Percentiles rank a stretch among this genome's conserved stretches.
These are phyloP conservation scores for Cephus nigrinus DNA, from an alignment of 2,888 invertebrate genomes.

Conservation along the genomic window DNA sequence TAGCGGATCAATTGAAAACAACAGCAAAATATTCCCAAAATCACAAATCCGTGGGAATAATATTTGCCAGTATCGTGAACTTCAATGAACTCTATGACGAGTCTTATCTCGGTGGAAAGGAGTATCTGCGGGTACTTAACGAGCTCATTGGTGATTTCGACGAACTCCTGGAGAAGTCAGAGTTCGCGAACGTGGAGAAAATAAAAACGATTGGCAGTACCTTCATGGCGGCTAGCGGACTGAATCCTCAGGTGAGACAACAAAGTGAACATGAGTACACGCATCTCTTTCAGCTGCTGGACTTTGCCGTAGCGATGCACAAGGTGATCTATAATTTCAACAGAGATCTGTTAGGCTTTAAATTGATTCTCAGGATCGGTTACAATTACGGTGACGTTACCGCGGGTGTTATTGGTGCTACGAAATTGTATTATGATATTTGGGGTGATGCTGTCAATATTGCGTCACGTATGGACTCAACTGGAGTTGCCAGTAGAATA, in stretches of 20 bases:
- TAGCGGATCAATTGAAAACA: constrained; percentile 91
- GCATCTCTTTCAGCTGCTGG: constrained; percentile 89
- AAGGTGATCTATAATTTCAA: constrained; percentile 89
- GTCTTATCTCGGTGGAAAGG: constrained; percentile 93
- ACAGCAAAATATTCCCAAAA: constrained; percentile 95
- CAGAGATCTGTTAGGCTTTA: constrained; percentile 89
- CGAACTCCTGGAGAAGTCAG: constrained; percentile 84
- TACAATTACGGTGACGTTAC: constrained; percentile 96
- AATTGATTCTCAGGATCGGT: constrained; percentile 86
- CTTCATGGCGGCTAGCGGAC: constrained; percentile 97
- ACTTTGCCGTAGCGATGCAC: constrained; percentile 94
- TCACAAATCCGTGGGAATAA: constrained; percentile 90
- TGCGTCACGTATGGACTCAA: constrained; percentile 97
- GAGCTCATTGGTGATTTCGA: constrained; percentile 97
- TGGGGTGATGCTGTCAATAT: constrained; percentile 99
- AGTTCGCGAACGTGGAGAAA: constrained; percentile 92
- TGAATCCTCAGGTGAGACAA: constrained; percentile 83
- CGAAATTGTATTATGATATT: constrained; percentile 95
- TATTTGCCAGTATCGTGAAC: constrained; percentile 96
- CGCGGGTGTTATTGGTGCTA: constrained; percentile 95
- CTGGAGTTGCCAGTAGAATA: constrained; percentile 87
- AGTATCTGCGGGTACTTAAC: constrained; percentile 93
- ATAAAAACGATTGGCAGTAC: constrained; percentile 98
- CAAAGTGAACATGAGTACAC: constrained; percentile 77
- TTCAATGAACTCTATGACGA: constrained; percentile 99